These are phyloP conservation scores for Xenopus laevis DNA, from an alignment of 2,113 vertebrate species.

Conservation along the genomic window DNA sequence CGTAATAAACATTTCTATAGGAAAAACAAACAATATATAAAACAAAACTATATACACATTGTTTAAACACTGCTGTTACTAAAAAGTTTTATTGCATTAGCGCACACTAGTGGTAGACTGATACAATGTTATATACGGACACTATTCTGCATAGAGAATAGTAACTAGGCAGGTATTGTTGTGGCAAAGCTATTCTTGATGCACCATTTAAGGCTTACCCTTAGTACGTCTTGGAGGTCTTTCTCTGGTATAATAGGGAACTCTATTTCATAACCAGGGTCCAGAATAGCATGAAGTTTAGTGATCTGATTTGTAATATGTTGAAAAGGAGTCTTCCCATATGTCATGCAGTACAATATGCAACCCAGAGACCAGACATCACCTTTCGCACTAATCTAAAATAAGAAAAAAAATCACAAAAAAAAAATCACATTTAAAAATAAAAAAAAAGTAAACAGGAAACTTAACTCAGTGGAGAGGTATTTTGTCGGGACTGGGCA, in stretches of 20 bases:
- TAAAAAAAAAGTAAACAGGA: neutral
- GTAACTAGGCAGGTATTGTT: too few relatives aligned
- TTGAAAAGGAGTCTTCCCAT: slow-evolving; percentile 92
- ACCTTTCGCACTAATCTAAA: slow-evolving; percentile 90
- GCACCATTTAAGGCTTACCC: slow-evolving; percentile 65
- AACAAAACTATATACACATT: neutral
- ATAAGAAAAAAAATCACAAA: neutral
- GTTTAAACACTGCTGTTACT: too few relatives aligned
- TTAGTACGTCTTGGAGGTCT: slow-evolving; percentile 88
- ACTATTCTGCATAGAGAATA: too few relatives aligned
- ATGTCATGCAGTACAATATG: slow-evolving; percentile 95
- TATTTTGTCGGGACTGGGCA: neutral
- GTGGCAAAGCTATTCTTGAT: neutral
- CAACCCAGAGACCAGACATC: slow-evolving; percentile 97
- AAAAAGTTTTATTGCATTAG: too few relatives aligned
- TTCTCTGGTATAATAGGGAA: slow-evolving; percentile 88
- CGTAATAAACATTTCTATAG: slow-evolving; percentile 81
- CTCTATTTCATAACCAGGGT: slow-evolving; percentile 78
- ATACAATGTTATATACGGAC: too few relatives aligned
- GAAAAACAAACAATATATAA: slow-evolving; percentile 11
- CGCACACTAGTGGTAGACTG: too few relatives aligned
- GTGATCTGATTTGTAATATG: slow-evolving; percentile 88
- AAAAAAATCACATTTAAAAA: neutral
- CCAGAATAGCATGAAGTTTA: slow-evolving; percentile 90
- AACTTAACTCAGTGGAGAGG: neutral